A percentile compares a stretch with the other conserved stretches of the same genome.
Evolutionary conservation across 2,113 vertebrate species (phyloP).

Genomic region (Silurus glanis): DNA sequence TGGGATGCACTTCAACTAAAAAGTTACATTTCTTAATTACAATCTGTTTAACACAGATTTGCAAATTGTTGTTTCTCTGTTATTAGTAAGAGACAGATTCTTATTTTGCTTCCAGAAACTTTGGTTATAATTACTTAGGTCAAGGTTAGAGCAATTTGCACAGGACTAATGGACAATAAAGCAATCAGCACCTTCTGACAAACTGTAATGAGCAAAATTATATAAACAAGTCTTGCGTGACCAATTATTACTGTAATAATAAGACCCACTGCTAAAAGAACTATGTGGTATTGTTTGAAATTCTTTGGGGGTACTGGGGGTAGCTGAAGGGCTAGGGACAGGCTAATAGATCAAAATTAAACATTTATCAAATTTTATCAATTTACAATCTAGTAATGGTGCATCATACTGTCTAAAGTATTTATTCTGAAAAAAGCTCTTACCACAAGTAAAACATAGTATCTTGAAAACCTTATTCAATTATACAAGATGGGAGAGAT

Average conservation of each 20-base stretch:
- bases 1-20: constrained; percentile 37
- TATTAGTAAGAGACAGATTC: constrained; percentile 6
- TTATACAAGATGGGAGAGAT: too few species aligned
- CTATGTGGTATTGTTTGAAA: neutral
- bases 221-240: neutral
- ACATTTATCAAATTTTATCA: neutral
- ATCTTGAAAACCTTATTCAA: too few species aligned
- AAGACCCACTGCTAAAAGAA: neutral
- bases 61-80: constrained; percentile 34
- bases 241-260: neutral
- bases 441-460: too few species aligned
- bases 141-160: constrained; percentile 50
- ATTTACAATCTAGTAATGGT: neutral
- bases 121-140: constrained; percentile 46
- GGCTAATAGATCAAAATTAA: neutral
- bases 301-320: neutral
- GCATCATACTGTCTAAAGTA: neutral
- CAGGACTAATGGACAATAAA: constrained; percentile 52
- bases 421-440: neutral
- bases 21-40: constrained; percentile 47
- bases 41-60: constrained; percentile 35
- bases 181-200: constrained; percentile 53
- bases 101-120: constrained; percentile 42
- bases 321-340: neutral
- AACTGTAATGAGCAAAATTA: constrained; percentile 33